These are phyloP conservation scores for Galleria mellonella DNA, from an alignment of 1,140 invertebrate species.

Conservation along the genomic window DNA sequence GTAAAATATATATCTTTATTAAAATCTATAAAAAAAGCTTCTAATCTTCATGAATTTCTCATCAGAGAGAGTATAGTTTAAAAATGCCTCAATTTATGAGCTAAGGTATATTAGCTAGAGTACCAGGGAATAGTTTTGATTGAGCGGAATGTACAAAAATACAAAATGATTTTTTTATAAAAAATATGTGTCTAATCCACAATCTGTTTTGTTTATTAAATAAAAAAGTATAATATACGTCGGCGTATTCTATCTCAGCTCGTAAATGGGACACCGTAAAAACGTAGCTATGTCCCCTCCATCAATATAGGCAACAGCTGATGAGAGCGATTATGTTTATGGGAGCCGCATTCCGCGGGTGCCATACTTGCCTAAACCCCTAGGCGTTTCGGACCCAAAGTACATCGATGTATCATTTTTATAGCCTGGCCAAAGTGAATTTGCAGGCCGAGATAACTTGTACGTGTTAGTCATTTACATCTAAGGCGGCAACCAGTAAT, in stretches of 20 bases:
- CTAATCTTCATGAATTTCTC: no score
- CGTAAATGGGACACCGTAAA: conserved; percentile 33
- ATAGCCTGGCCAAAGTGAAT: conserved; percentile 64
- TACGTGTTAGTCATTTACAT: conserved; percentile 47
- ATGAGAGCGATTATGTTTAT: conserved; percentile 63
- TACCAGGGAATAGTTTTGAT: no score
- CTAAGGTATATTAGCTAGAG: no score
- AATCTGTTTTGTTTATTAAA: no score
- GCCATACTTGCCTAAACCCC: conserved; percentile 37
- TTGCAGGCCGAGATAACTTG: conserved; percentile 59
- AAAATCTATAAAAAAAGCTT: no score
- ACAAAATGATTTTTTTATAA: no score
- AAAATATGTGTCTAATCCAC: no score
- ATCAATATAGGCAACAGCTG: conserved; percentile 42
- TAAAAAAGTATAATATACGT: not conserved
- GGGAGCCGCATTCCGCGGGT: conserved; percentile 39
- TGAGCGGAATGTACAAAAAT: no score
- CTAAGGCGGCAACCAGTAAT: conserved; percentile 23
- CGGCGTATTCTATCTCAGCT: conserved; percentile 32
- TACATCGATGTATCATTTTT: conserved; percentile 67
- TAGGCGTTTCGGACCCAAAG: conserved; percentile 50
- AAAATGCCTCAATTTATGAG: no score
- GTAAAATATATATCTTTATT: no score
- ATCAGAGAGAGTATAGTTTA: no score
- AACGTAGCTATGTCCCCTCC: conserved; percentile 16